A percentile compares a stretch with the other conserved stretches of the same genome.
Evolutionary conservation across 2,888 invertebrate genomes (phyloP).

Genomic region (Syritta pipiens): DNA sequence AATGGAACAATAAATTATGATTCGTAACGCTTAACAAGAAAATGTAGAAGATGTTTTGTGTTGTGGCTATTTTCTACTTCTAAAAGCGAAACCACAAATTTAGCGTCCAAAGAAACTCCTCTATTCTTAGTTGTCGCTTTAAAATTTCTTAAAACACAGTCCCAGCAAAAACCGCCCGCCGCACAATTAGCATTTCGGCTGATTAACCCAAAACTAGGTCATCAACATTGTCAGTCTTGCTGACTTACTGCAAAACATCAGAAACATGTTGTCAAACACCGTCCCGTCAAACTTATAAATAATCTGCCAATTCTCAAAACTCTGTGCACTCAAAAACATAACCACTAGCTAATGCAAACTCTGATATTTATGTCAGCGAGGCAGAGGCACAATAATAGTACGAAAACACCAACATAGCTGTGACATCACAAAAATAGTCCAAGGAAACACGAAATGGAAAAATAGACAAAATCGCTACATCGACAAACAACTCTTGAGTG

Average conservation of each 20-base stretch:
- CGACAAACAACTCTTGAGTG: constrained; percentile 27
- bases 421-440: constrained; percentile 62
- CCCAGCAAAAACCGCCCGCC: background rate
- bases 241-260: constrained; percentile 29
- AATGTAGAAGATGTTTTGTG: no score
- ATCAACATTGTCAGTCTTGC: constrained; percentile 54
- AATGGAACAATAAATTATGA: no score
- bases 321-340: constrained; percentile 38
- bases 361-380: constrained; percentile 50
- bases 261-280: constrained; percentile 55
- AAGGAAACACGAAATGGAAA: constrained; percentile 51
- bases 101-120: background rate
- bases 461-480: constrained; percentile 42
- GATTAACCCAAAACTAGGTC: constrained; percentile 48
- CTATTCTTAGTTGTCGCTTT: constrained; percentile 7
- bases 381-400: constrained; percentile 24
- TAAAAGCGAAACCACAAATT: no score
- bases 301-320: constrained; percentile 46
- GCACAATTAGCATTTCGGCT: constrained; percentile 26
- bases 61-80: no score
- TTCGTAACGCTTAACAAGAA: no score
- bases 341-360: constrained; percentile 52
- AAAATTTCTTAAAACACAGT: background rate
- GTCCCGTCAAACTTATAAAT: constrained; percentile 53
- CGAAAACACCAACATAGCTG: constrained; percentile 23